phyloP scores from a whole-genome alignment of 1,140 invertebrate species.

The Panonychus citri region DNA sequence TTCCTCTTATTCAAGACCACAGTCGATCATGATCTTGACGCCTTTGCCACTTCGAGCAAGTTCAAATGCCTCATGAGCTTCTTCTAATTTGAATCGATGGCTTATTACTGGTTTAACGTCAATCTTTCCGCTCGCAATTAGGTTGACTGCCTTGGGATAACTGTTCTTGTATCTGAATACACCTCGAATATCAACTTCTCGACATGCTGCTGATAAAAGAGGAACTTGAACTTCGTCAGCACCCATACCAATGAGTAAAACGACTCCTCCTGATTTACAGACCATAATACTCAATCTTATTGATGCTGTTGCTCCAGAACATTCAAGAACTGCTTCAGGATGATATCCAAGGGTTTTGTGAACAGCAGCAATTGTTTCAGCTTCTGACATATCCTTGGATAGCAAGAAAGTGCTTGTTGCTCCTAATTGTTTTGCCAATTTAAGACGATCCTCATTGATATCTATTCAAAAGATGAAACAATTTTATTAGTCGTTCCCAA shows the following conservation, averaged over 20 bases:
- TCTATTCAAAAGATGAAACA: conserved; percentile 9
- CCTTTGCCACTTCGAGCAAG: conserved; percentile 40
- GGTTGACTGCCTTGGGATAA: conserved; percentile 22
- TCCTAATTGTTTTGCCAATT: conserved; percentile 48
- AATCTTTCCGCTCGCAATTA: conserved; percentile 33
- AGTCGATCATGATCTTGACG: conserved; percentile 69
- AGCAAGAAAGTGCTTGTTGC: conserved; percentile 45
- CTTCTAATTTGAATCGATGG: conserved; percentile 62
- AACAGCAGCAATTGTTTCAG: conserved; percentile 35
- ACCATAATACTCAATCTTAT: conserved; percentile 42
- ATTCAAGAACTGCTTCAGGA: conserved; percentile 7
- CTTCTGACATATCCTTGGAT: conserved; percentile 24
- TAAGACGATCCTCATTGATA: conserved; percentile 18
- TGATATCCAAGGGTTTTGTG: conserved; percentile 29
- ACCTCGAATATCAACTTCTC: conserved; percentile 74
- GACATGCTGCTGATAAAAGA: conserved; percentile 44
- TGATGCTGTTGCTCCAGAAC: conserved; percentile 35
- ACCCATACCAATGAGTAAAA: conserved; percentile 65
- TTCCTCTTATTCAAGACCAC: not conserved
- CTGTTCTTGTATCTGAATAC: conserved; percentile 77
- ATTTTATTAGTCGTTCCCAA: too few relatives aligned
- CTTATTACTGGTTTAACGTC: conserved; percentile 71
- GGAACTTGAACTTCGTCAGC: conserved; percentile 50
- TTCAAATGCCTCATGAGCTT: conserved; percentile 65
- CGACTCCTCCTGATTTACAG: conserved; percentile 38